Conservation (phyloP, 2,888 invertebrate genomes). For the Stenchaetothrips biformis region DNA sequence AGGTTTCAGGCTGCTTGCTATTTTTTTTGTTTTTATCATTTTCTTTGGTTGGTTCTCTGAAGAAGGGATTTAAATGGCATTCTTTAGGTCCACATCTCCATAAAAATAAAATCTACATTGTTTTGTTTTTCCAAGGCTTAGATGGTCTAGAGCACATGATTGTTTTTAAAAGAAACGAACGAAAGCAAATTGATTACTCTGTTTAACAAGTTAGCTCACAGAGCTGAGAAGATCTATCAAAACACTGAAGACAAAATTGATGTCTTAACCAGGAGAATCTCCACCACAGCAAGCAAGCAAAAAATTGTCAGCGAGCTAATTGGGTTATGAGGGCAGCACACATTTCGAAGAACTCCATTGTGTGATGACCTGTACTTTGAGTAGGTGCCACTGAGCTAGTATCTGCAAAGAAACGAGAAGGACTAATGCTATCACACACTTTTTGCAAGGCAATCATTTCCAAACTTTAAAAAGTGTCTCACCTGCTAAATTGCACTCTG, state of each 20-base stretch:
- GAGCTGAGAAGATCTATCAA: no score
- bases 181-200: no score
- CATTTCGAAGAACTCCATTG: conserved; percentile 99
- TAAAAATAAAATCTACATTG: no score
- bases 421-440: neutral
- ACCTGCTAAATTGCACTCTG: conserved; percentile 26
- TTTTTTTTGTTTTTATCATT: neutral
- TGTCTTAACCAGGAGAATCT: no score
- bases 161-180: no score
- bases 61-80: no score
- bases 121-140: no score
- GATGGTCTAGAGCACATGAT: no score
- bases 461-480: neutral
- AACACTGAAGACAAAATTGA: no score
- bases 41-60: no score
- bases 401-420: conserved; percentile 40
- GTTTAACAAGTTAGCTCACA: no score
- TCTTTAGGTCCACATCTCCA: no score
- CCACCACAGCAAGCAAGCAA: neutral
- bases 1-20: neutral
- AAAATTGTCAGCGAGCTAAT: conserved; percentile 70
- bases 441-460: neutral
- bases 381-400: conserved; percentile 43
- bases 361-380: conserved; percentile 72
- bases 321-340: conserved; percentile 98